Base-by-base conservation (phyloP, 2,888 invertebrate genomes). In the Synanthedon vespiformis region DNA sequence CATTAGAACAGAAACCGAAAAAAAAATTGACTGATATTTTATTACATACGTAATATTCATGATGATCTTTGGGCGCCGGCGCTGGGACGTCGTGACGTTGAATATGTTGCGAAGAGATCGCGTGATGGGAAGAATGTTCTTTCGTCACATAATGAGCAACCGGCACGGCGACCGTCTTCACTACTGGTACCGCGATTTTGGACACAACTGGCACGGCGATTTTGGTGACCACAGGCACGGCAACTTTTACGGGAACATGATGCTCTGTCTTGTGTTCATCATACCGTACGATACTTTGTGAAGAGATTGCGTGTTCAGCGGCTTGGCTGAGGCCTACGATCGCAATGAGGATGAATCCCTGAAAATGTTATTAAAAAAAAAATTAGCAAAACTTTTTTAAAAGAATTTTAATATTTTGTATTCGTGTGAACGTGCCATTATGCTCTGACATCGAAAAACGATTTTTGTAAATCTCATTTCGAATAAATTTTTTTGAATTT, bases 271-370 rank as follows among this genome's bases (percentile, higher is more conserved):
- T 48, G 40, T 57, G 55, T 4, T 57, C 27, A 40, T 53, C 54
- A 13, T 57, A 64, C 22, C 56, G 66, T 4, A 63, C 61, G 44
- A 68, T 64, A 48, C 65, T 70, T 54, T 70, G 67, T 6, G 67
- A 68, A 3, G 68, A 70, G 53, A 65, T 65, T n/a, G 67, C 68
- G 18, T 70, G 67, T 44, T 71, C 64, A 1, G 50, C 59, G 3
- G 67, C 65, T n/a, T 63, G 55, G 53, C 63, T 63, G 48, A 61
- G 59, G 62, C 68, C 64, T 59, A 66, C 40, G 11, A 65, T 51
- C 50, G 61, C 64, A 14, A 61, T 53, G 14, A 71, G 41, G 59
- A 63, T 61, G 60, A 68, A 41, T 49, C 60, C 51, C 68, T 71
- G 62, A 18, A 48, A 48, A 48, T 13, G 18, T 3, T 3, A 34